A percentile compares a stretch with the other conserved stretches of the same genome.
These are phyloP conservation scores for Thalassoma bifasciatum DNA, from an alignment of 2,113 vertebrate species.

Conservation along the genomic window DNA sequence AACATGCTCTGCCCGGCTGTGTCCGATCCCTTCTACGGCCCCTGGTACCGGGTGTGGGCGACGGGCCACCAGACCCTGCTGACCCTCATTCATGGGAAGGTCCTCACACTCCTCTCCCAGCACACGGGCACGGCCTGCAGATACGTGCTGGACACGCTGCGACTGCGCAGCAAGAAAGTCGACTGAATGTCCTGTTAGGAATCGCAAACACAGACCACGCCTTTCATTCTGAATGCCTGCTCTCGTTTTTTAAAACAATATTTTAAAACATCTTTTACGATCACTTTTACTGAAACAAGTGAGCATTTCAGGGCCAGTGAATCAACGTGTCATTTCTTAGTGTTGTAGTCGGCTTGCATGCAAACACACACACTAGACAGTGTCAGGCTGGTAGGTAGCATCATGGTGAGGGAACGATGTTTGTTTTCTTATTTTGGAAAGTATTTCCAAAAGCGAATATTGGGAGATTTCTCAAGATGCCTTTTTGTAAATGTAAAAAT, in stretches of 20 bases:
- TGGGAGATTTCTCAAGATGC: constrained; percentile 56
- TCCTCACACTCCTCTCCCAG: constrained; percentile 89
- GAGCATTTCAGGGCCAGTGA: constrained; percentile 54
- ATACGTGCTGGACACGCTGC: constrained; percentile 85
- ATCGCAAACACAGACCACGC: constrained; percentile 13
- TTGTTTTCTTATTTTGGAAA: background rate
- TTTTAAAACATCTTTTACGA: constrained; percentile 66
- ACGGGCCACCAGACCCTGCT: constrained; percentile 95
- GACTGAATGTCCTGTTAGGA: constrained; percentile 80
- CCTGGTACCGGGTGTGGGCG: constrained; percentile 97
- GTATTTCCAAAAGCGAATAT: constrained; percentile 15
- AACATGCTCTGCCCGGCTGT: constrained; percentile 99
- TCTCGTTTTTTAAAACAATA: constrained; percentile 21
- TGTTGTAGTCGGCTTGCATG: constrained; percentile 62
- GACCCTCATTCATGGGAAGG: constrained; percentile 95
- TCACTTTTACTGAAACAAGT: constrained; percentile 51
- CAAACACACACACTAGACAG: constrained; percentile 34
- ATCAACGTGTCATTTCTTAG: constrained; percentile 50
- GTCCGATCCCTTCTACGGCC: constrained; percentile 98
- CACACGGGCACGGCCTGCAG: constrained; percentile 83
- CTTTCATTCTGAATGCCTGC: constrained; percentile 58
- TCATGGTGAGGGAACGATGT: constrained; percentile 19
- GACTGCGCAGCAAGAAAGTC: constrained; percentile 92
- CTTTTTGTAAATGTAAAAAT: constrained; percentile 56
- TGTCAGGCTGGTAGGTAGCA: constrained; percentile 31